Evolutionary conservation across 2,113 vertebrate species (phyloP).

Genomic region (Bombycilla garrulus): DNA sequence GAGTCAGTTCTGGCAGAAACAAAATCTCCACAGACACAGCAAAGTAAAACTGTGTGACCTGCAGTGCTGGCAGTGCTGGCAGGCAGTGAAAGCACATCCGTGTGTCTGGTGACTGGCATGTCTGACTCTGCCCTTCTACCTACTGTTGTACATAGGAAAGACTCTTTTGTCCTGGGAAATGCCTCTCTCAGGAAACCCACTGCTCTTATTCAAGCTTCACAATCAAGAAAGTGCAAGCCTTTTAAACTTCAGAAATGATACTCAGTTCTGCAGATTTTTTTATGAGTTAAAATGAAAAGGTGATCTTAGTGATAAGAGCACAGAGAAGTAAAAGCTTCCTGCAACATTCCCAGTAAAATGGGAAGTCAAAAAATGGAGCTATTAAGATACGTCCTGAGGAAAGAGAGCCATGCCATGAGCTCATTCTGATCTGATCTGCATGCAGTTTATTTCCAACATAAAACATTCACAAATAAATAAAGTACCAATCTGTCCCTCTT

Average conservation of each 20-base stretch:
- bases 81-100: background rate
- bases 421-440: background rate
- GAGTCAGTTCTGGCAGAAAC: background rate
- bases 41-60: background rate
- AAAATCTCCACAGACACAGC: conserved; percentile 9
- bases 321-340: background rate
- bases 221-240: background rate
- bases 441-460: background rate
- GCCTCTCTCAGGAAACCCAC: background rate
- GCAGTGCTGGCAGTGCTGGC: background rate
- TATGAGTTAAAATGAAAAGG: background rate
- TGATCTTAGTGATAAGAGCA: background rate
- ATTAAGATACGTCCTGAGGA: background rate
- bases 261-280: background rate
- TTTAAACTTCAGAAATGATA: background rate
- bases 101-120: no score
- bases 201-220: background rate
- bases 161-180: background rate
- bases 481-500: background rate
- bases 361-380: background rate
- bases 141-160: background rate
- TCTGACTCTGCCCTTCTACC: background rate
- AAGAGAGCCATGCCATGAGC: background rate
- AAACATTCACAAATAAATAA: conserved; percentile 35
- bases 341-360: background rate